Base-by-base conservation (phyloP, 2,888 invertebrate genomes). In the Lutraria lutraria region DNA sequence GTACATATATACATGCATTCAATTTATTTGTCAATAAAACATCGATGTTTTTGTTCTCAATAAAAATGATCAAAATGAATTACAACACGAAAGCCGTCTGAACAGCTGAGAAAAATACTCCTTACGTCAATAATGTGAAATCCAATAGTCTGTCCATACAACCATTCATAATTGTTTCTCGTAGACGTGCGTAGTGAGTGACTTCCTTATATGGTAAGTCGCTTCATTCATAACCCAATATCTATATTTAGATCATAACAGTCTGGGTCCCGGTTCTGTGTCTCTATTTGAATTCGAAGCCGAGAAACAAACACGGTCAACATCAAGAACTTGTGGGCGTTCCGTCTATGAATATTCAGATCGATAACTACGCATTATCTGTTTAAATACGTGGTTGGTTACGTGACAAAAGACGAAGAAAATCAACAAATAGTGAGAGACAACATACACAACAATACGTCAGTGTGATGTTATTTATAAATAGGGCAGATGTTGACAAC, bases 131-230 rank as follows among this genome's bases (percentile, higher is more conserved):
- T n/a, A 63, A 29, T n/a, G 15, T 72, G 13, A 72, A 72, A 72
- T 1, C 31, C 72, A 31, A 72, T 72, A 72, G 72, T 72, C 72
- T 72, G 31, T 29, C 31, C 29, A 31, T 31, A 72, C 72, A 29
- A 13, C 31, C 72, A 72, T 72, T 72, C 72, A 72, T 72, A n/a
- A 72, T 72, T 8, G 10, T 3, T 25, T 21, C 25, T 63, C 21
- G 63, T n/a, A 63, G 72, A 72, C 72, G 72, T 29, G 16, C 72
- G 72, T 72, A 72, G 72, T 72, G 72, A 72, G 72, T 72, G 72
- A 72, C 72, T 72, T 31, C 72, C 72, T 15, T 72, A 72, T 72
- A 72, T 72, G 72, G 72, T 72, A 72, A 29, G 72, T 72, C 72
- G 10, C 29, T 72, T 72, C 72, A 72, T 72, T 72, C 72, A 31